Conservation (phyloP, 2,797 vertebrate genomes). For the Chrysocyon brachyurus region DNA sequence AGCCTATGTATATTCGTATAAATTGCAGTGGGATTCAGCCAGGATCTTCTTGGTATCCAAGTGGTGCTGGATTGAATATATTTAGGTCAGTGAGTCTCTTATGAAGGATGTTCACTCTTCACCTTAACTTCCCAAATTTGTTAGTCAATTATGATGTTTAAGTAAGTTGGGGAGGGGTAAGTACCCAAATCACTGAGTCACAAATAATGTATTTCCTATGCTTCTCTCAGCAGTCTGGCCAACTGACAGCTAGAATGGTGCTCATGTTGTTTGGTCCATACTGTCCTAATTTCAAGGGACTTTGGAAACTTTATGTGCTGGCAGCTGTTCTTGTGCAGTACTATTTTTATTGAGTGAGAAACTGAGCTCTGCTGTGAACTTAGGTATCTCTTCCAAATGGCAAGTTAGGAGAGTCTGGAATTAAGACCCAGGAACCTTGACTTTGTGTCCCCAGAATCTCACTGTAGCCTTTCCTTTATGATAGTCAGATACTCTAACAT, state of each 20-base stretch:
- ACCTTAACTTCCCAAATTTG: slow-evolving; percentile 11
- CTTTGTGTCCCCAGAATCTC: background rate
- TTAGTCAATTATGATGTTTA: slow-evolving; percentile 39
- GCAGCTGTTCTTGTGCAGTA: slow-evolving; percentile 40
- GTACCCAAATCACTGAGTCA: slow-evolving; percentile 28
- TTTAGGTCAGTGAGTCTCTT: background rate
- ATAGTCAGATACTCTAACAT: background rate
- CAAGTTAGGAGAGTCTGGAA: slow-evolving; percentile 4
- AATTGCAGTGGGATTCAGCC: background rate
- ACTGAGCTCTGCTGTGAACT: slow-evolving; percentile 15
- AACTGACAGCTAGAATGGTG: background rate
- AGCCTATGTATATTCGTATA: background rate
- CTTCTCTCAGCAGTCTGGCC: slow-evolving; percentile 17
- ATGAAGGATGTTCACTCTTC: background rate
- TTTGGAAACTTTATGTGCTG: slow-evolving; percentile 55
- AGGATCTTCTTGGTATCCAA: background rate
- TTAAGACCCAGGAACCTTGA: background rate
- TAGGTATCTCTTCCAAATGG: slow-evolving; percentile 40
- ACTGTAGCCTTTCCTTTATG: background rate
- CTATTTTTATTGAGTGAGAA: slow-evolving; percentile 66
- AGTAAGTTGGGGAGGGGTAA: background rate
- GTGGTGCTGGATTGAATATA: background rate
- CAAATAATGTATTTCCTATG: background rate
- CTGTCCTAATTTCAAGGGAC: slow-evolving; percentile 55
- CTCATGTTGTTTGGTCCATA: slow-evolving; percentile 21